phyloP scores from a whole-genome alignment of 2,113 vertebrate species.

The Sitta europaea region DNA sequence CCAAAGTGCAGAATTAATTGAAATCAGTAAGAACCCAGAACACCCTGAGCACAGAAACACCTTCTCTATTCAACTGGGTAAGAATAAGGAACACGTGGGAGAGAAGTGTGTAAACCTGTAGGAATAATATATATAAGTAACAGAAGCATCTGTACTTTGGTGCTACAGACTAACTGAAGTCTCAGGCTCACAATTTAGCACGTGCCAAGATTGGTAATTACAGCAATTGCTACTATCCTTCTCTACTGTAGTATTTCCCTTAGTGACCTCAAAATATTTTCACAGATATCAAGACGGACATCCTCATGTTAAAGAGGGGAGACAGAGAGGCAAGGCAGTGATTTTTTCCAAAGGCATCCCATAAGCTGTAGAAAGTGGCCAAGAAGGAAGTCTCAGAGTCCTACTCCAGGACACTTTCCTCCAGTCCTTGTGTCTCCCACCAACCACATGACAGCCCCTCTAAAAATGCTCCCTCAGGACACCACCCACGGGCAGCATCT shows the following conservation, averaged over 20 bases:
- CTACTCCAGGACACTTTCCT: not conserved
- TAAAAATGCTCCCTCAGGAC: not conserved
- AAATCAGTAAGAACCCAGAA: not conserved
- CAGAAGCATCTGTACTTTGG: not conserved
- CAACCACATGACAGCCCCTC: not conserved
- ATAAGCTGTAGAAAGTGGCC: not conserved
- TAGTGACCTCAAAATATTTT: not conserved
- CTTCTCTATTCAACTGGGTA: not conserved
- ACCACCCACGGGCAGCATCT: fast-evolving
- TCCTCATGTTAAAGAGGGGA: not conserved
- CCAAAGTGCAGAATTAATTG: not conserved
- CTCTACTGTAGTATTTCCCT: not conserved
- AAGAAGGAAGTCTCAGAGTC: not conserved
- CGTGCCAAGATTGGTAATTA: not conserved
- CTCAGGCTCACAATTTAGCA: not conserved
- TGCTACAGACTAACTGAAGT: not conserved
- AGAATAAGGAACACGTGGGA: not conserved
- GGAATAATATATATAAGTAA: not conserved
- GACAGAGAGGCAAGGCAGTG: not conserved
- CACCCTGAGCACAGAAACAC: not conserved
- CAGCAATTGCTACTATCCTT: not conserved
- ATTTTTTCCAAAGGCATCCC: not conserved
- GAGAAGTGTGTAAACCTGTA: not conserved
- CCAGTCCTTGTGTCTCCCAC: not conserved
- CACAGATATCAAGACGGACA: not conserved